Conservation (phyloP, 2,888 invertebrate species). For the Apoda limacodes region DNA sequence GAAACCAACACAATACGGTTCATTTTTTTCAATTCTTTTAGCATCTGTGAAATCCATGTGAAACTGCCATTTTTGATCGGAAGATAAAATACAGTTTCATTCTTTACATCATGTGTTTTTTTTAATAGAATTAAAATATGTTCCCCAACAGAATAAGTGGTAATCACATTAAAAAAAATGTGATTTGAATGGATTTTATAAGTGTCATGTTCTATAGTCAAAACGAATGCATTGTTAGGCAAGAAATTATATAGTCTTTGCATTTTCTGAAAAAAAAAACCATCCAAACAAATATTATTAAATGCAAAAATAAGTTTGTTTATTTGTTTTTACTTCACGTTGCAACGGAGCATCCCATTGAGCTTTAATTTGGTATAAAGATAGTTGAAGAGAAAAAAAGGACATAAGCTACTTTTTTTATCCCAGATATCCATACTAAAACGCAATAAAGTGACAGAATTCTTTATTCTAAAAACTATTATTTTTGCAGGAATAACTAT, state of each 20-base stretch:
- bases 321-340: no score
- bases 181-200: constrained; percentile 23
- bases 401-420: no score
- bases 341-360: no score
- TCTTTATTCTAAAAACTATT: no score
- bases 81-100: constrained; percentile 25
- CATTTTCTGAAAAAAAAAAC: constrained; percentile 32
- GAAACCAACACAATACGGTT: constrained; percentile 32
- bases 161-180: constrained; percentile 27
- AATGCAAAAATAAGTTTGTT: not conserved
- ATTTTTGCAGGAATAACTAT: no score
- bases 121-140: constrained; percentile 30
- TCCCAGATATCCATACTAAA: no score
- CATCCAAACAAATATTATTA: no score
- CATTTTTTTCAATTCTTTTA: constrained; percentile 28
- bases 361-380: no score
- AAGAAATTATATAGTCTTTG: constrained; percentile 22
- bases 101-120: constrained; percentile 17
- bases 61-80: constrained; percentile 30
- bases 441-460: no score
- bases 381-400: no score
- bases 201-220: constrained; percentile 28
- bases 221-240: constrained; percentile 27
- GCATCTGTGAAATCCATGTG: constrained; percentile 30
- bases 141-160: constrained; percentile 29